Conservation (phyloP, 92 coral and sea anemone species). For the Epizoanthus rinbou region DNA sequence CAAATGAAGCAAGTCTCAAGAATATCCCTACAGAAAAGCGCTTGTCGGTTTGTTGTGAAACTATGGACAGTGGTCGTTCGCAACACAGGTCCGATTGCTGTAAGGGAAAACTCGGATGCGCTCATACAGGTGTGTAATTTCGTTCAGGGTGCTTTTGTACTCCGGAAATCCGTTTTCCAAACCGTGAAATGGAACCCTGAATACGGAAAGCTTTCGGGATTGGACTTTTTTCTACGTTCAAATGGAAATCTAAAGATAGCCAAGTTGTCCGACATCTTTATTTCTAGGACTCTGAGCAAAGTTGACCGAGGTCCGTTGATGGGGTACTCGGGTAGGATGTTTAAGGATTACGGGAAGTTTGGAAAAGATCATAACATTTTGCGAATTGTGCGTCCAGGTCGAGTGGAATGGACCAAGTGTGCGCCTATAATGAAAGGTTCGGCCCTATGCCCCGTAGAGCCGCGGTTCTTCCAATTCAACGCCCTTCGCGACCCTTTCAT, state of each 20-base stretch:
- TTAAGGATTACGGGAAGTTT: constrained; percentile 32
- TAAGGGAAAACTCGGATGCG: constrained; percentile 17
- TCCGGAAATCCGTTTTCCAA: constrained; percentile 19
- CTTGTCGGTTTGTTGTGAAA: constrained; percentile 27
- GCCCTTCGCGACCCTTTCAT: constrained; percentile 25
- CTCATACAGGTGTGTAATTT: constrained; percentile 18
- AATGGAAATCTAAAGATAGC: constrained; percentile 40
- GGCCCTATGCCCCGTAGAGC: neutral
- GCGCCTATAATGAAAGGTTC: constrained; percentile 14
- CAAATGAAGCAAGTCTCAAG: neutral
- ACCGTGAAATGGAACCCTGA: constrained; percentile 31
- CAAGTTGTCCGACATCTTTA: constrained; percentile 23
- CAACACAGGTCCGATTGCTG: constrained; percentile 19
- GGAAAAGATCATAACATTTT: constrained; percentile 27
- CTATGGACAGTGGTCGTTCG: constrained; percentile 33
- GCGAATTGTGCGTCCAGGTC: constrained; percentile 25
- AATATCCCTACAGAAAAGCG: constrained; percentile 9
- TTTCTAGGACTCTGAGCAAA: constrained; percentile 19
- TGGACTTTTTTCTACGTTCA: constrained; percentile 36
- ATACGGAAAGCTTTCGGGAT: constrained; percentile 25
- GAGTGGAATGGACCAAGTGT: constrained; percentile 39
- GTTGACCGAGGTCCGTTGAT: constrained; percentile 7
- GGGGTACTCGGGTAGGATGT: constrained; percentile 28
- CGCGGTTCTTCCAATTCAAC: neutral
- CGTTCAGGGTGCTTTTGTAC: constrained; percentile 19